These are phyloP conservation scores for Poeciliopsis infans DNA, from an alignment of 2,797 vertebrate genomes.

Conservation along the genomic window DNA sequence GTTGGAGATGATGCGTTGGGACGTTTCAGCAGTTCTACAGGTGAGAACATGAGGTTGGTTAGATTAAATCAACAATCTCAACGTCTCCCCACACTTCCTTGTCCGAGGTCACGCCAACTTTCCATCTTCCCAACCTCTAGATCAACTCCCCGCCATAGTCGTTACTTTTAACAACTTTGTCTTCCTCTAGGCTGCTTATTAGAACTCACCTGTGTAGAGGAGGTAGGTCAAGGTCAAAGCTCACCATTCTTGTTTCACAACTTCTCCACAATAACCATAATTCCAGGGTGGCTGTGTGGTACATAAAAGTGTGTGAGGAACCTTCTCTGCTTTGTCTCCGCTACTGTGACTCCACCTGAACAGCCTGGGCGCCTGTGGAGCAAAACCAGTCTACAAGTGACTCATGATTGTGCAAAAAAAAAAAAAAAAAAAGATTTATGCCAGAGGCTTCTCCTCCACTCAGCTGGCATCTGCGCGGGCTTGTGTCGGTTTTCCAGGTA, in stretches of 20 bases:
- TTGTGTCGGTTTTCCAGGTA: slow-evolving; percentile 11
- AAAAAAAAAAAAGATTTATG: neutral
- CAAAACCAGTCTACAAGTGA: slow-evolving; percentile 37
- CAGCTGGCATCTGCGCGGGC: slow-evolving; percentile 13
- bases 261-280: slow-evolving; percentile 11
- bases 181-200: neutral
- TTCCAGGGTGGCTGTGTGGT: neutral
- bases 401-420: slow-evolving; percentile 28
- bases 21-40: neutral
- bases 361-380: slow-evolving; percentile 32
- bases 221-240: slow-evolving; percentile 17
- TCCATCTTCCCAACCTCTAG: neutral
- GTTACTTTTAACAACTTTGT: neutral
- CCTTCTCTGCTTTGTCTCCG: neutral
- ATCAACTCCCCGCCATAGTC: too few relatives aligned
- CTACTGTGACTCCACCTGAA: neutral
- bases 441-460: slow-evolving; percentile 2
- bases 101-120: neutral
- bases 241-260: slow-evolving; percentile 36
- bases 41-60: neutral
- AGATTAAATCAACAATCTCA: neutral
- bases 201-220: slow-evolving; percentile 55
- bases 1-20: neutral
- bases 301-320: slow-evolving; percentile 1
- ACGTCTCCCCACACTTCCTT: neutral